A percentile compares a stretch with the other conserved stretches of the same genome.
Evolutionary conservation across 37 sponge, comb jelly and placozoan species (phyloP).

Genomic region (Oopsacas minuta): DNA sequence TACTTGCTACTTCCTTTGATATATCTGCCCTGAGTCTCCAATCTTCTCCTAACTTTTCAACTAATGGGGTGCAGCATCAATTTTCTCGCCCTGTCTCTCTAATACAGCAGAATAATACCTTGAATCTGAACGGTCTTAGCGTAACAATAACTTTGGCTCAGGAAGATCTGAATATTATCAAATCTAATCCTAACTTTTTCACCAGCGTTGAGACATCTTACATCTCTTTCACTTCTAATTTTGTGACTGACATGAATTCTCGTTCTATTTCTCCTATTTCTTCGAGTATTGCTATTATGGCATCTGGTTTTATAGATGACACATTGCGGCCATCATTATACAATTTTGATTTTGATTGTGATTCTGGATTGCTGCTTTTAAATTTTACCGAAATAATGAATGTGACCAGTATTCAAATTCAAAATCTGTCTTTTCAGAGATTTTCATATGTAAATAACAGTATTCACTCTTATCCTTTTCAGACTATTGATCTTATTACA

Average conservation of each 20-base stretch:
- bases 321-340: constrained; percentile 30
- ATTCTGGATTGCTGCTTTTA: constrained; percentile 35
- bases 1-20: constrained; percentile 29
- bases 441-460: constrained; percentile 27
- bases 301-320: constrained; percentile 35
- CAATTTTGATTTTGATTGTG: constrained; percentile 59
- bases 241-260: constrained; percentile 56
- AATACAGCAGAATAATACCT: constrained; percentile 46
- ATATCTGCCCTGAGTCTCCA: constrained; percentile 51
- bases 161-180: constrained; percentile 57
- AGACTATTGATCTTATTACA: constrained; percentile 32
- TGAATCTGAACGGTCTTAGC: constrained; percentile 39
- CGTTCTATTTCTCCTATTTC: constrained; percentile 30
- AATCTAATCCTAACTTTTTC: constrained; percentile 40
- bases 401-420: constrained; percentile 39
- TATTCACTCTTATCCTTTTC: constrained; percentile 31
- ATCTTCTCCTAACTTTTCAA: constrained; percentile 21
- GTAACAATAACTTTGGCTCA: constrained; percentile 28
- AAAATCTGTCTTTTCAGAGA: constrained; percentile 36
- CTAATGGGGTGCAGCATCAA: background rate
- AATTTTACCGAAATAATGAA: constrained; percentile 54
- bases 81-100: constrained; percentile 18
- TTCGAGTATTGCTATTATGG: constrained; percentile 27
- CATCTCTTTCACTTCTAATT: constrained; percentile 35
- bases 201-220: constrained; percentile 30